Evolutionary conservation across 1,140 invertebrate genomes (phyloP).

Genomic region (Ips typographus): DNA sequence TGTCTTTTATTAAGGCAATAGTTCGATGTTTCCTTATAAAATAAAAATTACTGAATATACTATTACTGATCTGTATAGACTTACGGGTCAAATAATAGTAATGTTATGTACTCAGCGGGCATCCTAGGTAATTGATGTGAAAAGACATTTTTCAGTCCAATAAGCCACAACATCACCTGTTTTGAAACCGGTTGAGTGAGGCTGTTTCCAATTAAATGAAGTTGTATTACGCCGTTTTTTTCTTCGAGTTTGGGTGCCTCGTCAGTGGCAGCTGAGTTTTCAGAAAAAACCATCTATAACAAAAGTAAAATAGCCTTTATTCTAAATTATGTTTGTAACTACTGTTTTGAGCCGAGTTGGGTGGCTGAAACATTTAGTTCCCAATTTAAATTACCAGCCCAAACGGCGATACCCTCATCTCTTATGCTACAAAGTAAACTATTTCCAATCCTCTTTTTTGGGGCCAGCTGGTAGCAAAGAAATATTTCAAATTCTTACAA

Average conservation of each 20-base stretch:
- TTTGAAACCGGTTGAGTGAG: constrained; percentile 82
- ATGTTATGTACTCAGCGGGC: constrained; percentile 97
- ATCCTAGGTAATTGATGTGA: constrained; percentile 94
- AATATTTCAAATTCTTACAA: too few species aligned
- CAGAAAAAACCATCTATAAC: constrained; percentile 69
- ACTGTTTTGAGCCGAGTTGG: too few species aligned
- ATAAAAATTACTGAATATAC: constrained; percentile 23
- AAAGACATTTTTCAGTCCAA: constrained; percentile 93
- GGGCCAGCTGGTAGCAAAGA: too few species aligned
- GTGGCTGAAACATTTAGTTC: too few species aligned
- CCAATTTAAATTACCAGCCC: too few species aligned
- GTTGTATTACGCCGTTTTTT: constrained; percentile 84
- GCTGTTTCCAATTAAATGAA: constrained; percentile 93
- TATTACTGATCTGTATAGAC: not conserved
- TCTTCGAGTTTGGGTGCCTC: constrained; percentile 91
- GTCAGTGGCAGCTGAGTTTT: constrained; percentile 78
- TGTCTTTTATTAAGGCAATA: constrained; percentile 87
- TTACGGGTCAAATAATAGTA: constrained; percentile 96
- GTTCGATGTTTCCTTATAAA: constrained; percentile 88
- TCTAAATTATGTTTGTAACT: too few species aligned
- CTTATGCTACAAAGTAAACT: too few species aligned
- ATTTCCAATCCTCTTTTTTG: too few species aligned
- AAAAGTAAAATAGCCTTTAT: not conserved
- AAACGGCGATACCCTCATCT: too few species aligned
- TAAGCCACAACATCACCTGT: constrained; percentile 90